These are phyloP conservation scores for Zele albiditarsus DNA, from an alignment of 2,888 invertebrate genomes.

Conservation along the genomic window DNA sequence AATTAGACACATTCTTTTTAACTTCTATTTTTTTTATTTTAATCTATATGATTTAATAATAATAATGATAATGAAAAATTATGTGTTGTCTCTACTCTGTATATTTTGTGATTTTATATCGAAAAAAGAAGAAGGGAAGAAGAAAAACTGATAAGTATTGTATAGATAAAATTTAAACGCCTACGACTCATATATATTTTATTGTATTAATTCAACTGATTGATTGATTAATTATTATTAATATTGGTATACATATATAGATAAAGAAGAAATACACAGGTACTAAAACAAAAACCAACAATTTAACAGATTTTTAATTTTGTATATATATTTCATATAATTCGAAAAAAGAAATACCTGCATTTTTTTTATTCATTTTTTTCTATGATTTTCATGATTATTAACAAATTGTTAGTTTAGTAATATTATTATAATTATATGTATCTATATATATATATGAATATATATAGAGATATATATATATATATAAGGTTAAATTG, in stretches of 20 bases:
- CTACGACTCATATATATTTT: conserved; percentile 67
- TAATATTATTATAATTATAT: neutral
- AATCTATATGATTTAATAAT: neutral
- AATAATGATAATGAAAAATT: neutral
- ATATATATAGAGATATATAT: too few species aligned
- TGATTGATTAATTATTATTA: conserved; percentile 52
- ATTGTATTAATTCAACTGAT: conserved; percentile 55
- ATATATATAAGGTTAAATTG: neutral
- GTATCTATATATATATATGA: neutral
- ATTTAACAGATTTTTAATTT: conserved; percentile 34
- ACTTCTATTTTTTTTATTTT: neutral
- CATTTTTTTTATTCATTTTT: neutral
- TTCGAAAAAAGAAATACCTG: conserved; percentile 45
- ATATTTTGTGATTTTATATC: conserved; percentile 73
- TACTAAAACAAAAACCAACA: conserved; percentile 50
- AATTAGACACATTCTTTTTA: neutral
- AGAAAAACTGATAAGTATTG: conserved; percentile 68
- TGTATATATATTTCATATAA: conserved; percentile 32
- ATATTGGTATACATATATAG: conserved; percentile 59
- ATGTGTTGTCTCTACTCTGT: conserved; percentile 66
- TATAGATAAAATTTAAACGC: conserved; percentile 69
- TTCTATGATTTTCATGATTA: neutral
- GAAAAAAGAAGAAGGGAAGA: conserved; percentile 12
- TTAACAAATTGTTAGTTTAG: conserved; percentile 38
- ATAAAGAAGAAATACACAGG: conserved; percentile 58